Evolutionary conservation across 2,113 vertebrate genomes (phyloP), one percentile per base, ranked within the genome.

Genomic region (Salvator merianae): DNA sequence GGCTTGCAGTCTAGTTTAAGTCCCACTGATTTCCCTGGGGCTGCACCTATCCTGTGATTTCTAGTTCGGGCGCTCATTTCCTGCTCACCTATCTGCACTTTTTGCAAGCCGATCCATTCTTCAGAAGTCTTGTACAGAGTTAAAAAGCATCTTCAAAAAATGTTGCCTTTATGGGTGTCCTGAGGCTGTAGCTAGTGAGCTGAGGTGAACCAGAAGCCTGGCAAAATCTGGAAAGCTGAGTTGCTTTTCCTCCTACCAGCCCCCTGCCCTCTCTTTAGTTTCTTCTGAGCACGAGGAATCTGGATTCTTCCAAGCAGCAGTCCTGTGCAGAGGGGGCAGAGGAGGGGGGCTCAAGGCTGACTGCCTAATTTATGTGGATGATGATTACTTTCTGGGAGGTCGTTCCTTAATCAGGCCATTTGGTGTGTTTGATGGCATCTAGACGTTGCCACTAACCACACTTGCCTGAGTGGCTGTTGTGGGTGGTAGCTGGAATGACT

Each of bases 401-500:
- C 79, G 30, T n/a, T 20, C 50, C 62, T 65, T 43, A 71, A 66
- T 81, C 10, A 62, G 32, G 76, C 84, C 91, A 93, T 83, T 79
- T 81, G 92, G 86, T 89, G 74, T 89, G 92, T 94, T 95, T 90
- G 89, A 88, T 73, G 90, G 74, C 28, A n/a, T 81, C 77, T 86
- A 65, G 70, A 30, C 53, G 62, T 53, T 83, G 68, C 72, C 24
- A 22, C 70, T 73, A 89, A 86, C 73, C 79, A 69, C 79, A 82
- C 38, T 66, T 66, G 47, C 66, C 47, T 38, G 43, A 77, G 50
- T 38, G 22, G 83, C 83, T 62, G 66, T 77, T 28, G 65, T 43
- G 82, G 73, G 83, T 89, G 81, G 81, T 86, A 83, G 86, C 87
- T 76, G 16, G 24, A 8, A 16, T 20, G 55, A 59, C 6, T 13